phyloP scores from a whole-genome alignment of 2,888 invertebrate species.

The Heliconius charithonia region DNA sequence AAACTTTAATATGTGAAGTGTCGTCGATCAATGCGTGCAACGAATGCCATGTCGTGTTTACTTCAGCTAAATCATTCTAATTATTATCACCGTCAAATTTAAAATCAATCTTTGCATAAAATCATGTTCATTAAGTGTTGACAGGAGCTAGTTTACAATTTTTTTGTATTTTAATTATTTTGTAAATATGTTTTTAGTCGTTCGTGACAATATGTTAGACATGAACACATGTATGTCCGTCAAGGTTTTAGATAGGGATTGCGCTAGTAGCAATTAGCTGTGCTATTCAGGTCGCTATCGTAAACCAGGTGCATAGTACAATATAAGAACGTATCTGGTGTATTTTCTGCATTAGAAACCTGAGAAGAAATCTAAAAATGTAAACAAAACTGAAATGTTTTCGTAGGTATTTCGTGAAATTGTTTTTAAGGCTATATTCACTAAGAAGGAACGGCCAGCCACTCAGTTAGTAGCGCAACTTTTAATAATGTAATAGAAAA shows the following conservation, averaged over 20 bases:
- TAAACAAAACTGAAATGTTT: background rate
- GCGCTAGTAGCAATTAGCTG: conserved; percentile 20
- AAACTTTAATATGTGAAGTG: conserved; percentile 63
- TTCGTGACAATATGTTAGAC: conserved; percentile 12
- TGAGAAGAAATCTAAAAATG: background rate
- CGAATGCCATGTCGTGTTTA: conserved; percentile 33
- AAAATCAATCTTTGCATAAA: conserved; percentile 13
- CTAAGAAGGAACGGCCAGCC: too few species aligned
- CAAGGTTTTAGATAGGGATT: conserved; percentile 35
- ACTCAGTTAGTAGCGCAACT: background rate
- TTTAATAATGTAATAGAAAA: too few species aligned
- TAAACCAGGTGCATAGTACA: conserved; percentile 5
- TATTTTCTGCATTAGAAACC: conserved; percentile 8
- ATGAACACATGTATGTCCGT: conserved; percentile 25
- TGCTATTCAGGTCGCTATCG: conserved; percentile 28
- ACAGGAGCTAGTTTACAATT: background rate
- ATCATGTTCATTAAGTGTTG: background rate
- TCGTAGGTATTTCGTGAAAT: too few species aligned
- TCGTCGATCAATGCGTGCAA: conserved; percentile 37
- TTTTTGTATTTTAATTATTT: background rate
- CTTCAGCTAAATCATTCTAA: conserved; percentile 27
- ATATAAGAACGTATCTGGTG: background rate
- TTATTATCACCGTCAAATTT: conserved; percentile 28
- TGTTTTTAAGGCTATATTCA: too few species aligned
- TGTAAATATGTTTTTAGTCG: background rate